Conservation (phyloP, 2,797 vertebrate species). For the Silurus aristotelis region DNA sequence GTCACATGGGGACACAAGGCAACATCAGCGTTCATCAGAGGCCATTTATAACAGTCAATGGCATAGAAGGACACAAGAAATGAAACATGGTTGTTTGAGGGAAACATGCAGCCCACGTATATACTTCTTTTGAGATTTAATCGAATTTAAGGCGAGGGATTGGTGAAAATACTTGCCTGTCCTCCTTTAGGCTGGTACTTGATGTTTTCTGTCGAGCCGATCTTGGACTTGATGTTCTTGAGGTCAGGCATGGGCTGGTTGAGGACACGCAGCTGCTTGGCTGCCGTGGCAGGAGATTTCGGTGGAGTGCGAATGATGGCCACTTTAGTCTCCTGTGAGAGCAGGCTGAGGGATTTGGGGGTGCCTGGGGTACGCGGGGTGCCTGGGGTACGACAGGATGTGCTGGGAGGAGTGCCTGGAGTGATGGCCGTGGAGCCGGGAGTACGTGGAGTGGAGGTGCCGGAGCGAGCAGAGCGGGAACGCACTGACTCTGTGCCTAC, state of each 20-base stretch:
- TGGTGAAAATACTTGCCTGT: constrained; percentile 78
- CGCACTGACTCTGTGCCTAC: constrained; percentile 86
- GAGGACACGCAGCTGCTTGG: constrained; percentile 93
- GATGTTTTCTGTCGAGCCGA: constrained; percentile 95
- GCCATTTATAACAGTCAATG: not conserved
- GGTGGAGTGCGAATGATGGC: constrained; percentile 94
- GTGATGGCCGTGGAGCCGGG: constrained; percentile 93
- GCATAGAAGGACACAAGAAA: not conserved
- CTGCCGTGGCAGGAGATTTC: constrained; percentile 94
- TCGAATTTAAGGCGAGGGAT: too few relatives aligned
- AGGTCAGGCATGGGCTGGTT: constrained; percentile 96
- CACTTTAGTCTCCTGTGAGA: constrained; percentile 92
- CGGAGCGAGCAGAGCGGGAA: constrained; percentile 92
- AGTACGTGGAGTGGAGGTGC: constrained; percentile 92
- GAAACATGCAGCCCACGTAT: not conserved
- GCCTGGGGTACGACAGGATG: constrained; percentile 90
- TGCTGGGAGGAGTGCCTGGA: constrained; percentile 93
- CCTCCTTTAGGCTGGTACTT: constrained; percentile 98
- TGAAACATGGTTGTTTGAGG: not conserved
- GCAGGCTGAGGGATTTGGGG: constrained; percentile 88
- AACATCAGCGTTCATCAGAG: not conserved
- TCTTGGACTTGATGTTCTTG: constrained; percentile 95
- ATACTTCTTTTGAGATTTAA: too few relatives aligned
- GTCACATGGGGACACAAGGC: not conserved
- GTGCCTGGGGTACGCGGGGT: constrained; percentile 85